Evolutionary conservation across 2,888 invertebrate species (phyloP).

Genomic region (Amphipoea oculea): DNA sequence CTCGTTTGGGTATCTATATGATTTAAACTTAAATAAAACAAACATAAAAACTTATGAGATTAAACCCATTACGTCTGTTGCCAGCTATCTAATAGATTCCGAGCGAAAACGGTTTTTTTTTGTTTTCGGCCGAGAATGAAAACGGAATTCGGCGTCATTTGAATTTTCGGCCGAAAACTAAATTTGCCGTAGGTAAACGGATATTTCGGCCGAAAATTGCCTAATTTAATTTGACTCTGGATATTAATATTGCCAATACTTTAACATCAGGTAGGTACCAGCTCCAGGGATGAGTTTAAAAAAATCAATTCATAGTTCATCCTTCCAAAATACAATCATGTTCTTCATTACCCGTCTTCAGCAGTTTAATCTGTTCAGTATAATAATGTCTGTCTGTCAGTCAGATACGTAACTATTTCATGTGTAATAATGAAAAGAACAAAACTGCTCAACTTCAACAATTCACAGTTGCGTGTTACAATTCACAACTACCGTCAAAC

Average conservation of each 20-base stretch:
- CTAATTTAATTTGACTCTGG: not conserved
- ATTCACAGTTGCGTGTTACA: conserved; percentile 34
- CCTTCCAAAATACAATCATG: not conserved
- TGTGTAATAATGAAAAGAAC: not conserved
- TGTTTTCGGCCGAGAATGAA: not conserved
- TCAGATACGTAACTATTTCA: not conserved
- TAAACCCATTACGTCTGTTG: not conserved
- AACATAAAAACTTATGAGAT: not conserved
- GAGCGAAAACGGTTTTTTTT: not conserved
- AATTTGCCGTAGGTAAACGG: not conserved
- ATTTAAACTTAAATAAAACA: not conserved
- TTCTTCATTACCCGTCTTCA: not conserved
- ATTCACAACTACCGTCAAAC: conserved; percentile 42
- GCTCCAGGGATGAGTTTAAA: not conserved
- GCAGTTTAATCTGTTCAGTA: not conserved
- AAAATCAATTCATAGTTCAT: not conserved
- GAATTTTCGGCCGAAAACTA: not conserved
- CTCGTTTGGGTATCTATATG: too few relatives aligned
- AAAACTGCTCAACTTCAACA: not conserved
- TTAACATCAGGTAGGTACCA: not conserved
- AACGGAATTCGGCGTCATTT: not conserved
- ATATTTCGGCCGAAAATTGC: not conserved
- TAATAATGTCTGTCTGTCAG: not conserved
- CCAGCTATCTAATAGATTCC: not conserved
- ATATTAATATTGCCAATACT: not conserved